Evolutionary conservation across 2,113 vertebrate species (phyloP), one percentile per base, ranked within the genome.

Genomic region (Cynopterus brachyotis): DNA sequence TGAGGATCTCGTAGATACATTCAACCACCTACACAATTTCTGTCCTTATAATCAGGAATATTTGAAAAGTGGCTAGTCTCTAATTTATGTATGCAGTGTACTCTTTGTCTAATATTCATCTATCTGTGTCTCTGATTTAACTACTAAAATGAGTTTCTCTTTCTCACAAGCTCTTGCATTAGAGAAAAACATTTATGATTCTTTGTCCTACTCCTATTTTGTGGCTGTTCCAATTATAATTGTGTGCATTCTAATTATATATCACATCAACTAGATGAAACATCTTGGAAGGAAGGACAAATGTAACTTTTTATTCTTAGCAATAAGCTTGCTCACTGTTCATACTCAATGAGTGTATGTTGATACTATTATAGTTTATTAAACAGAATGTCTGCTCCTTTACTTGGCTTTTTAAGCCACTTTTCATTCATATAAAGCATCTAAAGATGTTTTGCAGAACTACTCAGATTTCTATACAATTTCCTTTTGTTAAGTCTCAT

Each of bases 371-470:
- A 57, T 75, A 32, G 28, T 67, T 69, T 91, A 45, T 62, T 47
- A 82, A 83, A 42, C 32, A 37, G 28, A 82, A 24, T 50, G 16
- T 69, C 17, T 84, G 50, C 9, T 60, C 35, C 37, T 75, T 90
- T 94, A 8, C 17, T 57, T 86, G 40, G 10, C 20, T 50, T 94
- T 30, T 45, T 78, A 80, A 82, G 12, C 20, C 32, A 30, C 22
- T 75, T 91, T 81, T 92, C 28, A 89, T 94, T 64, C 45, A 20
- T n/a, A 45, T 26, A 24, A 85, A 55, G 13, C 16, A 2, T 81
- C 62, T 64, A 72, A 78, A 87, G 67, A 83, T 55, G 60, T 95
- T 84, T 97, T 80, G 4, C 6, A 95, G 75, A 91, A 86, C 76
- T 70, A 53, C 30, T 9, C 57, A 64, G 26, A 79, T 92, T 95